Base-by-base conservation (phyloP, 2,888 invertebrate species). In the Conus canariensis region DNA sequence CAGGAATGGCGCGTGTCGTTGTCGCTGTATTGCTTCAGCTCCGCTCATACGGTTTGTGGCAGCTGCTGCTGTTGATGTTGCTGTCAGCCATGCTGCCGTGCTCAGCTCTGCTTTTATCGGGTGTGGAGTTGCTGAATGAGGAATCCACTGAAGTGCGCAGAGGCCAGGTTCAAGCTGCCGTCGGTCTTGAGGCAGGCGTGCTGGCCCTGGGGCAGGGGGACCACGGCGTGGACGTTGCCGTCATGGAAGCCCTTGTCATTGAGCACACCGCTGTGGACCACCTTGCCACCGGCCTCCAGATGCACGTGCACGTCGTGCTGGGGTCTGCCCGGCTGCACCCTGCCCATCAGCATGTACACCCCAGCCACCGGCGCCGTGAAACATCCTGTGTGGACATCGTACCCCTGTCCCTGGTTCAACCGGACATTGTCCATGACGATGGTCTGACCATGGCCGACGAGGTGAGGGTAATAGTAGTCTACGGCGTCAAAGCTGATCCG, bases 71-170 rank as follows among this genome's bases (percentile, higher is more conserved):
- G 30, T 30, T 30, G 1, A 2, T 30, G 30, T 30, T 30, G 30
- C 30, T 30, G 30, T 30, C 30, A 30, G 30, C 30, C 30, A 30
- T 30, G 30, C 30, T 30, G 30, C 30, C 30, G 30, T 30, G 30
- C 30, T 30, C 30, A 30, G 30, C 30, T 14, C 10, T 64, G 60
- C 12, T 64, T 64, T 10, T 64, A 64, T 10, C 12, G 60, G 60
- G 16, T 16, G 16, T 22, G 19, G 16, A 70, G 70, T 82, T 56
- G 16, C n/a, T 82, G 56, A 14, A 80, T 30, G 22, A 82, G 82
- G 56, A 82, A 82, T 56, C 82, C 82, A 82, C 82, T 82, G 82
- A 82, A 82, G 9, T 12, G 22, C 56, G 82, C 82, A 22, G 82
- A 22, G 19, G 56, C 82, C 4, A 19, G 82, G 22, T 58, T n/a